Conservation (phyloP, 1,140 invertebrate species). For the Pseudomyrmex flavicornis region DNA sequence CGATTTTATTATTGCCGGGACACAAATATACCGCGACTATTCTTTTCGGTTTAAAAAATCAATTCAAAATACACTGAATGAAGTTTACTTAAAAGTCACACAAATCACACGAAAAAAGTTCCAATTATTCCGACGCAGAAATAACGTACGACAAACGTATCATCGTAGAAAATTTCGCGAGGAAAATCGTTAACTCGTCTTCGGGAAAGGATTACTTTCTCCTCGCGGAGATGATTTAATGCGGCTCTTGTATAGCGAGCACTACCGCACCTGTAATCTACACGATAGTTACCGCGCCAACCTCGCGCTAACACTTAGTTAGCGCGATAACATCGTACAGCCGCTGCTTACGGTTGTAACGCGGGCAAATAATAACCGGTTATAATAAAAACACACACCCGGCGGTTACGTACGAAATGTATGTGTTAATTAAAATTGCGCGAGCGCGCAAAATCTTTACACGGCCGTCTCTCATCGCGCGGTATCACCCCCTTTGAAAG, state of each 20-base stretch:
- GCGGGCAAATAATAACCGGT: constrained; percentile 14
- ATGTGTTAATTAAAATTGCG: constrained; percentile 32
- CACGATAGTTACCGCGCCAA: constrained; percentile 25
- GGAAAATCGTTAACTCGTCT: background rate
- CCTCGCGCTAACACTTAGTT: constrained; percentile 26
- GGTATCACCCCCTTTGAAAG: constrained; percentile 12
- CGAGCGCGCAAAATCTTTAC: background rate
- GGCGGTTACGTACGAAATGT: background rate
- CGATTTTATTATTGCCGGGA: too few species aligned
- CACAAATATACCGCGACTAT: too few species aligned
- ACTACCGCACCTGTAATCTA: constrained; percentile 17
- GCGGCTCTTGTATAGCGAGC: constrained; percentile 3
- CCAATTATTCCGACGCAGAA: background rate
- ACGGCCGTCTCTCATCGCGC: constrained; percentile 6
- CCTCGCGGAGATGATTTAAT: constrained; percentile 6
- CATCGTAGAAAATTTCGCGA: background rate
- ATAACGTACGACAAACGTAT: background rate
- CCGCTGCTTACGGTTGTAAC: background rate
- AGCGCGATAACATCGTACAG: constrained; percentile 32
- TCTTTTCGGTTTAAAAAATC: too few species aligned
- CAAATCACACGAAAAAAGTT: background rate
- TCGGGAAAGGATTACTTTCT: background rate
- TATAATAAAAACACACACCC: background rate
- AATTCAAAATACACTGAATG: too few species aligned
- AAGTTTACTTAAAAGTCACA: too few species aligned